A percentile compares a stretch with the other conserved stretches of the same genome.
These are phyloP conservation scores for Thalpophila matura DNA, from an alignment of 2,888 invertebrate genomes.

Conservation along the genomic window DNA sequence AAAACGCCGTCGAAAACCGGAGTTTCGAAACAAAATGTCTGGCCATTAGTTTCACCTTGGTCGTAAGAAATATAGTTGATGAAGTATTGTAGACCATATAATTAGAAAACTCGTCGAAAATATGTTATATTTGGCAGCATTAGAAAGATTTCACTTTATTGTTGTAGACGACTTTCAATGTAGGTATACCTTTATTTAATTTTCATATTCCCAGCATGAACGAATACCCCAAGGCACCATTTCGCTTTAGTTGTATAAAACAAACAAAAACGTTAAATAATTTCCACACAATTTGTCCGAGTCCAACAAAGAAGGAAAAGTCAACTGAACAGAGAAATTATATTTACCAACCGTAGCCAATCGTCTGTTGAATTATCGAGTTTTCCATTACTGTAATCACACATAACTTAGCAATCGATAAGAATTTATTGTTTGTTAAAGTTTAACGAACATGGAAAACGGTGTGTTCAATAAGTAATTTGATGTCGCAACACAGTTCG, in stretches of 20 bases:
- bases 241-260: slow-evolving; percentile 3
- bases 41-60: slow-evolving; percentile 16
- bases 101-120: background rate
- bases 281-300: background rate
- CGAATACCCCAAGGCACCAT: background rate
- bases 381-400: slow-evolving; percentile 6
- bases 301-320: slow-evolving; percentile 12
- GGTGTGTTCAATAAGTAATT: slow-evolving; percentile 49
- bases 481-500: slow-evolving; percentile 30
- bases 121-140: background rate
- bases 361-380: slow-evolving; percentile 9
- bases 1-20: slow-evolving; percentile 29
- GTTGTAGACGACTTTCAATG: background rate
- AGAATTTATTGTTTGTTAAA: slow-evolving; percentile 27
- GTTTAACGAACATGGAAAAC: slow-evolving; percentile 30
- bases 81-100: slow-evolving; percentile 13
- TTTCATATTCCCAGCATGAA: background rate
- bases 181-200: no score
- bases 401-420: slow-evolving; percentile 25
- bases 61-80: slow-evolving; percentile 18
- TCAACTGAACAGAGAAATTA: slow-evolving; percentile 18
- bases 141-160: background rate
- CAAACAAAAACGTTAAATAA: background rate
- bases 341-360: slow-evolving; percentile 9
- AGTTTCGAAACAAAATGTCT: slow-evolving; percentile 36